These are phyloP conservation scores for Chionis minor DNA, from an alignment of 2,113 vertebrate genomes.

Conservation along the genomic window DNA sequence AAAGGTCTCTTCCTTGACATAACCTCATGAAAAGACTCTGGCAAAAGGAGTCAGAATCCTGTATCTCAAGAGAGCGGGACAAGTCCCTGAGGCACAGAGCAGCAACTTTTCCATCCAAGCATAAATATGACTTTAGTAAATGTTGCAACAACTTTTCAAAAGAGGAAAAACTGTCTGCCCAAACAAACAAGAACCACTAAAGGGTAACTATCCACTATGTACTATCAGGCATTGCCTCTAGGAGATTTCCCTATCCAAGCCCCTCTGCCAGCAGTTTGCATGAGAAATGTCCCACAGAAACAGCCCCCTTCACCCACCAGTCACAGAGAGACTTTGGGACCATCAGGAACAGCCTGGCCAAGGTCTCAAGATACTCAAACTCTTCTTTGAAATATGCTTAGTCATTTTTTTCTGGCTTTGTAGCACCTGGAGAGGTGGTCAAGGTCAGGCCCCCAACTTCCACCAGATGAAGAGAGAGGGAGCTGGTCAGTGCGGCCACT, in stretches of 20 bases:
- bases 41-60: not conserved
- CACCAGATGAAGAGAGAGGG: not conserved
- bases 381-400: not conserved
- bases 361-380: not conserved
- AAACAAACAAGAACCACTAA: not conserved
- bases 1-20: not conserved
- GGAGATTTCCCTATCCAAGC: not conserved
- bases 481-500: fast-evolving
- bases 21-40: not conserved
- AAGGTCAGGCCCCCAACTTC: not conserved
- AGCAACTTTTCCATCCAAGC: not conserved
- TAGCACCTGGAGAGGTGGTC: not conserved
- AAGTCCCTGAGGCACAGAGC: not conserved
- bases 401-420: not conserved
- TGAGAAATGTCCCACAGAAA: not conserved
- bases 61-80: not conserved
- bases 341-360: not conserved
- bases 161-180: not conserved
- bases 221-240: not conserved
- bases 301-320: not conserved
- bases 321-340: not conserved
- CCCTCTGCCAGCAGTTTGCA: not conserved
- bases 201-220: not conserved
- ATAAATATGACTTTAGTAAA: not conserved
- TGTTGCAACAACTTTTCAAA: not conserved